Percentiles rank a stretch among this genome's conserved stretches.
phyloP scores from a whole-genome alignment of 2,113 vertebrate species.

The Notiomystis cincta region DNA sequence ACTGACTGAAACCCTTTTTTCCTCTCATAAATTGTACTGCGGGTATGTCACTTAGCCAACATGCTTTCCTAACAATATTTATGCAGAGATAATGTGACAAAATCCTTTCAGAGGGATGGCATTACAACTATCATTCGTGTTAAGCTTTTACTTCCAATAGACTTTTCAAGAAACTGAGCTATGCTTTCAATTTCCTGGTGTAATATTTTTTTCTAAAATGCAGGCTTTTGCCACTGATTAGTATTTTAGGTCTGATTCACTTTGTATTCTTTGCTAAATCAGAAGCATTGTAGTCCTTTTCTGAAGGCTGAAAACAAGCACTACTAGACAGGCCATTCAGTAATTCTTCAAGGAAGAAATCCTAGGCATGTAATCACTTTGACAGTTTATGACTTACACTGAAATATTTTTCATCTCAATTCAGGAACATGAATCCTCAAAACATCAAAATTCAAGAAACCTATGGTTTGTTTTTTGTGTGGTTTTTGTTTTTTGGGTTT shows the following conservation, averaged over 20 bases:
- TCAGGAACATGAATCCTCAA: background rate
- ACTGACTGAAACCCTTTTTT: background rate
- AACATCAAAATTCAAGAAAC: conserved; percentile 46
- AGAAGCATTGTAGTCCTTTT: background rate
- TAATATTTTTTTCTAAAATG: background rate
- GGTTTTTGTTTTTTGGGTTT: background rate
- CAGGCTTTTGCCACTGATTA: background rate
- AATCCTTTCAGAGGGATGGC: background rate
- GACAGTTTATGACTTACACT: background rate
- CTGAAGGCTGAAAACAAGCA: background rate
- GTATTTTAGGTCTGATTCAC: background rate
- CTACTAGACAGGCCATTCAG: background rate
- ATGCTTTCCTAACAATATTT: background rate
- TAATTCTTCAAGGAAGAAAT: background rate
- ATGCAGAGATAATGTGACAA: background rate
- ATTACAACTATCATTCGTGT: background rate
- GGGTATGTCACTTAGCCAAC: background rate
- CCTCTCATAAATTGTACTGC: background rate
- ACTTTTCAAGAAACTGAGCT: background rate
- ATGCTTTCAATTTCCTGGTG: background rate
- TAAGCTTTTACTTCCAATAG: background rate
- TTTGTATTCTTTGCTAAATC: background rate
- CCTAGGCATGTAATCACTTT: background rate
- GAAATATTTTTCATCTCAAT: conserved; percentile 53
- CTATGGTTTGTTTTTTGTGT: background rate